phyloP scores from a whole-genome alignment of 2,888 invertebrate genomes.

The Alcis repandata region DNA sequence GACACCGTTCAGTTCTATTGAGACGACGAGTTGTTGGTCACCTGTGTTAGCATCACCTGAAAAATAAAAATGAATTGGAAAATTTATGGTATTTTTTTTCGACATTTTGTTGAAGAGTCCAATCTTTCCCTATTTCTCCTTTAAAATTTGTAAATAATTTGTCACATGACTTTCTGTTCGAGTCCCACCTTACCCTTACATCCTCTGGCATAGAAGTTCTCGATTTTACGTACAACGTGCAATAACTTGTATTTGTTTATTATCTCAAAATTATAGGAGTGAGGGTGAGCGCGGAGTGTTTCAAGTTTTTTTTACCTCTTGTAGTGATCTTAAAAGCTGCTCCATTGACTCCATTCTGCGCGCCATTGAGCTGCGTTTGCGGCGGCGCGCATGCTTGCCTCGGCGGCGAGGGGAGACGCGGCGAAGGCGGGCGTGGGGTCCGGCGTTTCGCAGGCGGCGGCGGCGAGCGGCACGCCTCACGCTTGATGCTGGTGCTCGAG shows the following conservation, averaged over 20 bases:
- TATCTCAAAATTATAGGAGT: too few relatives aligned
- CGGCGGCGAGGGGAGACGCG: conserved; percentile 61
- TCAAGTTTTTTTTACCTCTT: conserved; percentile 85
- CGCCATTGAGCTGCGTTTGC: conserved; percentile 46
- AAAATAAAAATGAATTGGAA: too few relatives aligned
- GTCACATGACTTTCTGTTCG: too few relatives aligned
- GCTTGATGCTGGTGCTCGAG: conserved; percentile 73
- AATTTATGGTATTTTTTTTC: too few relatives aligned
- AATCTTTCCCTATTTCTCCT: not conserved
- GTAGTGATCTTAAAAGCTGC: conserved; percentile 96
- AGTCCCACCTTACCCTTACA: too few relatives aligned
- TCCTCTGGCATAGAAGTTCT: too few relatives aligned
- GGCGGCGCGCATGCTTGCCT: conserved; percentile 50
- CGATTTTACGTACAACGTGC: too few relatives aligned
- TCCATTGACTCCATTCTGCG: conserved; percentile 74
- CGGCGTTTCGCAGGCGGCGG: conserved; percentile 89
- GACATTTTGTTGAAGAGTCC: too few relatives aligned
- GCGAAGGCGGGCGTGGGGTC: conserved; percentile 71
- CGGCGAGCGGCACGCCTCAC: conserved; percentile 82
- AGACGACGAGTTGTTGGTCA: conserved; percentile 96
- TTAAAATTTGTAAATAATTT: too few relatives aligned
- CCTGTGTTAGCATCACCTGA: conserved; percentile 93
- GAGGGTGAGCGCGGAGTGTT: too few relatives aligned
- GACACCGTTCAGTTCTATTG: conserved; percentile 98
- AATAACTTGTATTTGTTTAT: too few relatives aligned